Percentiles rank a stretch among this genome's conserved stretches.
These are phyloP conservation scores for Marasmarcha lunaedactyla DNA, from an alignment of 2,888 invertebrate genomes.

Conservation along the genomic window DNA sequence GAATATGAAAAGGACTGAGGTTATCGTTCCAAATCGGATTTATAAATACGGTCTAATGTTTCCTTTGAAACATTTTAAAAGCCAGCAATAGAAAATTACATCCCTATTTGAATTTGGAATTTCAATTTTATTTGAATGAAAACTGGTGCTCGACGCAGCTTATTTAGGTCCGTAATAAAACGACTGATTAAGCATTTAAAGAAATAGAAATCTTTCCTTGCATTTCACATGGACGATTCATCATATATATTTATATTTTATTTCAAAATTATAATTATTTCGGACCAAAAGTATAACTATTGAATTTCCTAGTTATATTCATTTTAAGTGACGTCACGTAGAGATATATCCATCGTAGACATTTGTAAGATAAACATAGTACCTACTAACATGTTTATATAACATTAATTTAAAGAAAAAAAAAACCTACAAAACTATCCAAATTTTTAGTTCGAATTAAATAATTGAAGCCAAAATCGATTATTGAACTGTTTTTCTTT, in stretches of 20 bases:
- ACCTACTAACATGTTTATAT: slow-evolving; percentile 29
- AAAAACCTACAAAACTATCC: slow-evolving; percentile 39
- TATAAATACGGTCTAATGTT: slow-evolving; percentile 6
- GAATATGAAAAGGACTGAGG: slow-evolving; percentile 22
- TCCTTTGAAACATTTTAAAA: slow-evolving; percentile 6
- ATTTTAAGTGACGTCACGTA: slow-evolving; percentile 36
- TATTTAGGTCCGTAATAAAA: slow-evolving; percentile 14
- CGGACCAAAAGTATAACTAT: slow-evolving; percentile 6
- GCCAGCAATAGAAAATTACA: no score
- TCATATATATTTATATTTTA: slow-evolving; percentile 3
- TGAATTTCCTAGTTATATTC: slow-evolving; percentile 11
- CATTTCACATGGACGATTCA: slow-evolving; percentile 8
- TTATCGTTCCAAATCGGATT: slow-evolving; percentile 23
- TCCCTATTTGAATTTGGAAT: no score
- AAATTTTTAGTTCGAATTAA: slow-evolving; percentile 46
- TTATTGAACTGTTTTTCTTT: slow-evolving; percentile 35
- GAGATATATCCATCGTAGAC: slow-evolving; percentile 39
- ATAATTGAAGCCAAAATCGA: slow-evolving; percentile 9
- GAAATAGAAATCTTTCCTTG: slow-evolving; percentile 13
- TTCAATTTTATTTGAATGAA: slow-evolving; percentile 9
- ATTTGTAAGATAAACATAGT: slow-evolving; percentile 29
- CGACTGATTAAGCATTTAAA: slow-evolving; percentile 35
- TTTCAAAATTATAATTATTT: background rate
- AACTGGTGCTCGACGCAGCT: slow-evolving; percentile 25
- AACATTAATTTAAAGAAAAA: slow-evolving; percentile 24